Base-by-base conservation (phyloP, 1,140 invertebrate species). In the Vanessa atalanta region DNA sequence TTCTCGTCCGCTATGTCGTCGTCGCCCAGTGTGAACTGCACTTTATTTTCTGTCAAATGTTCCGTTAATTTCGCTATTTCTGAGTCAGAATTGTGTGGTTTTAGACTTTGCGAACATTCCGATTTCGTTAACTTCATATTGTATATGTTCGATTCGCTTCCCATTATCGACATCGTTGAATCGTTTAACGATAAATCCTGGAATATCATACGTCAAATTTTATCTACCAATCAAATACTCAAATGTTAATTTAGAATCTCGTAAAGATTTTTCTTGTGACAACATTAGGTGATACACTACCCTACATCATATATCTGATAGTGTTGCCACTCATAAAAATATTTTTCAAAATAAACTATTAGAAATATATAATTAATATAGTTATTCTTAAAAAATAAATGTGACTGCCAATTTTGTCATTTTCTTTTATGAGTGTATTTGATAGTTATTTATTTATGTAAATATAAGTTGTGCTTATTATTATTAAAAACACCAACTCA, bases 151-250 rank as follows among this genome's bases (percentile, higher is more conserved):
- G 92, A 88, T 78, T 93, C 93, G 55, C 90, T 93, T 37, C 93
- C 93, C 83, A 93, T 92, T 77, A 89, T 90, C 15, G 93, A 93
- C 65, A 91, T 86, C 16, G 91, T 88, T 23, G 90, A 91, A n/a
- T 86, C 80, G 63, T 90, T 83, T 63, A 92, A 31, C 31, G 84
- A 77, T 65, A 88, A 48, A 69, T 90, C 88, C 89, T 90, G 77
- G 31, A 84, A 85, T 14, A 69, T 43, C 77, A 53, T 53, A 63
- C 20, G n/a, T 60, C 47, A 47, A 57, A 31, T 31, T 31, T 31
- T 4, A 31, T 31, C 0, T 31, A 31, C 26, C 26, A 31, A 31
- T 31, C 3, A 31, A 31, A 31, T 1, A 31, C 26, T 31, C 26
- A 31, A 31, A 31, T 31, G 26, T 31, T 31, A 31, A 31, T 31